These are phyloP conservation scores for Epistrophe grossulariae DNA, from an alignment of 2,888 invertebrate genomes.

Conservation along the genomic window DNA sequence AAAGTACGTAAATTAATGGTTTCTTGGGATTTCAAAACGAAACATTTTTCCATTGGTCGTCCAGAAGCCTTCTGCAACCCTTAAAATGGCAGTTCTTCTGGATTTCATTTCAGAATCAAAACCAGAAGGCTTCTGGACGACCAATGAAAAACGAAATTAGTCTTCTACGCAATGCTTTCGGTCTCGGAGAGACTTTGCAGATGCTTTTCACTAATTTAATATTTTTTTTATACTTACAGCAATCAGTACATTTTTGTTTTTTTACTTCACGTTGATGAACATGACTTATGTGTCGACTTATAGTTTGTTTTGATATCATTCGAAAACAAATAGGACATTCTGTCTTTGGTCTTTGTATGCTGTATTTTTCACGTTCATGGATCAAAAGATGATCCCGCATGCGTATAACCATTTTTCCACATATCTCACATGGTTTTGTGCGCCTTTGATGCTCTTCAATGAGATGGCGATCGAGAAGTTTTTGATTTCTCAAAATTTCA, in stretches of 20 bases:
- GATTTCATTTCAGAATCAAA: too few relatives aligned
- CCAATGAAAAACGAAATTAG: too few relatives aligned
- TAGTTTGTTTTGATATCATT: constrained; percentile 52
- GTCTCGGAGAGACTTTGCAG: too few relatives aligned
- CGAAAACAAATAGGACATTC: constrained; percentile 49
- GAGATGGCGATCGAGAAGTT: constrained; percentile 38
- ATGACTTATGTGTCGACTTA: constrained; percentile 43
- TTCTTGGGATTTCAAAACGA: too few relatives aligned
- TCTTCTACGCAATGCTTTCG: too few relatives aligned
- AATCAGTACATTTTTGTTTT: constrained; percentile 42
- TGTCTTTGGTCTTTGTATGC: constrained; percentile 42
- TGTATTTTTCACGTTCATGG: constrained; percentile 39
- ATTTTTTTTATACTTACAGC: constrained; percentile 38
- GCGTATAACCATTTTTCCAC: constrained; percentile 58
- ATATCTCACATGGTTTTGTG: constrained; percentile 45
- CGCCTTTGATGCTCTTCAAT: constrained; percentile 56
- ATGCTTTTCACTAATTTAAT: neutral
- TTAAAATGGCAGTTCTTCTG: too few relatives aligned
- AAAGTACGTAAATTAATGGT: too few relatives aligned
- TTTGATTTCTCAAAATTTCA: constrained; percentile 50
- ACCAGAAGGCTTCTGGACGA: too few relatives aligned
- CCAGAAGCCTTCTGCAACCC: too few relatives aligned
- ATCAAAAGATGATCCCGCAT: constrained; percentile 55
- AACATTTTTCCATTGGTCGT: too few relatives aligned
- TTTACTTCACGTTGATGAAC: constrained; percentile 46